A percentile compares a stretch with the other conserved stretches of the same genome.
phyloP scores from a whole-genome alignment of 35 echinoderm and acorn worm genomes.

The Stichopus chloronotus region DNA sequence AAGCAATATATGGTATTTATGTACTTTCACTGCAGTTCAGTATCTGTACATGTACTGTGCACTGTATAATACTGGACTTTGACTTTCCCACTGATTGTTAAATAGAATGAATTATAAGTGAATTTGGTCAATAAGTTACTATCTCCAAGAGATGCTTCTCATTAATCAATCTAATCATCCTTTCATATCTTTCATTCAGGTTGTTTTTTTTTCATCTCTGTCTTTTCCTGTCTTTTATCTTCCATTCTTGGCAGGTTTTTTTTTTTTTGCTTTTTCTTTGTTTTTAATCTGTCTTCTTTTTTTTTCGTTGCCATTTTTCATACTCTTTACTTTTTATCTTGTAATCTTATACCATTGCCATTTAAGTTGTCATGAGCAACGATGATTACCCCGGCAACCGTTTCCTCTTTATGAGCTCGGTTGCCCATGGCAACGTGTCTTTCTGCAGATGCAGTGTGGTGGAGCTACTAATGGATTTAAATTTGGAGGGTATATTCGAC shows the following conservation, averaged over 20 bases:
- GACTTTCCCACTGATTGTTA: not conserved
- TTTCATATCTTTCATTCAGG: not conserved
- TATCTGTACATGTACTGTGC: too few species aligned
- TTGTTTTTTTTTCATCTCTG: too few species aligned
- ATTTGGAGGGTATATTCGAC: slow-evolving; percentile 1
- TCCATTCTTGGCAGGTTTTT: not conserved
- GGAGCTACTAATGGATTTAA: slow-evolving; percentile 48
- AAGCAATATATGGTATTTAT: too few species aligned
- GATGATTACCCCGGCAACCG: slow-evolving; percentile 37
- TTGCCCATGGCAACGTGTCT: slow-evolving; percentile 7
- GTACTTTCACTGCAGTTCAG: too few species aligned
- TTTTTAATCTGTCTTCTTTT: not conserved
- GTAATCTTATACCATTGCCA: slow-evolving; percentile 37
- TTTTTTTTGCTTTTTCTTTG: not conserved
- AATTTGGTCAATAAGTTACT: not conserved
- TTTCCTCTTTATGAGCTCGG: slow-evolving; percentile 22
- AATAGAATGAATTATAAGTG: not conserved
- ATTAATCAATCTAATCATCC: slow-evolving; percentile 6
- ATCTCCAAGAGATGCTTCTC: not conserved
- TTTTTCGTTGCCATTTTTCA: too few species aligned
- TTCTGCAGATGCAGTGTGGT: not conserved
- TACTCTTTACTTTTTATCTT: not conserved
- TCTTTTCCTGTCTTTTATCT: too few species aligned
- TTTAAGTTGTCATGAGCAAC: slow-evolving; percentile 41
- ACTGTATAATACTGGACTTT: not conserved